Evolutionary conservation across 2,113 vertebrate species (phyloP).

Genomic region (Atractosteus spatula): DNA sequence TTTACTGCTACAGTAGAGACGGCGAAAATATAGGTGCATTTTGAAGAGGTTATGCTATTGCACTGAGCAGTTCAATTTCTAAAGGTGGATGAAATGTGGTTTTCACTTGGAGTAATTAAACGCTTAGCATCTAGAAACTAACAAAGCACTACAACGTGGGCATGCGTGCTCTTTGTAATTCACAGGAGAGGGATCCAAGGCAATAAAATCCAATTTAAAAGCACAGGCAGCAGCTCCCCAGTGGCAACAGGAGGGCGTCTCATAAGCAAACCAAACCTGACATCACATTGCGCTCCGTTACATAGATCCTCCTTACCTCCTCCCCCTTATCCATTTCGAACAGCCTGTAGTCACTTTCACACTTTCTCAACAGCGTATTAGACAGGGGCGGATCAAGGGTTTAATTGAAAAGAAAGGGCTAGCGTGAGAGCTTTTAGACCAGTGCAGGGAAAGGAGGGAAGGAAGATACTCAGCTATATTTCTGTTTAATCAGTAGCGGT

Average conservation of each 20-base stretch:
- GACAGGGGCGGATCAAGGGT: conserved; percentile 57
- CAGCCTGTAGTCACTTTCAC: conserved; percentile 41
- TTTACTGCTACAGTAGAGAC: too few species aligned
- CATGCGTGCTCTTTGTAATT: conserved; percentile 29
- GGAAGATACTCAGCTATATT: not conserved
- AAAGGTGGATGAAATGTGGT: not conserved
- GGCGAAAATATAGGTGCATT: too few species aligned
- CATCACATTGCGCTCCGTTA: conserved; percentile 68
- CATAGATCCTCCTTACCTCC: conserved; percentile 60
- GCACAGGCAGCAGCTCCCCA: conserved; percentile 20
- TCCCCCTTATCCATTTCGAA: conserved; percentile 37
- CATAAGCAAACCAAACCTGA: conserved; percentile 45
- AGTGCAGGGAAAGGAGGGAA: conserved; percentile 42
- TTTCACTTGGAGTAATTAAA: conserved; percentile 25
- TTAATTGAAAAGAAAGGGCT: conserved; percentile 54
- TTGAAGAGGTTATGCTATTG: too few species aligned
- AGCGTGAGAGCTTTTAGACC: conserved; percentile 36
- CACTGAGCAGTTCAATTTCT: not conserved
- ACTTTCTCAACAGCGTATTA: conserved; percentile 54
- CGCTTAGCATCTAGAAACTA: conserved; percentile 16
- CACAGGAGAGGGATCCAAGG: conserved; percentile 21
- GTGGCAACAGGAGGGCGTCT: conserved; percentile 28
- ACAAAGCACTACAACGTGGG: conserved; percentile 29
- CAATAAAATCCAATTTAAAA: conserved; percentile 25
- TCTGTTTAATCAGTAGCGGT: not conserved